A percentile compares a stretch with the other conserved stretches of the same genome.
Evolutionary conservation across 2,797 vertebrate species (phyloP).

Genomic region (Knipowitschia caucasica): DNA sequence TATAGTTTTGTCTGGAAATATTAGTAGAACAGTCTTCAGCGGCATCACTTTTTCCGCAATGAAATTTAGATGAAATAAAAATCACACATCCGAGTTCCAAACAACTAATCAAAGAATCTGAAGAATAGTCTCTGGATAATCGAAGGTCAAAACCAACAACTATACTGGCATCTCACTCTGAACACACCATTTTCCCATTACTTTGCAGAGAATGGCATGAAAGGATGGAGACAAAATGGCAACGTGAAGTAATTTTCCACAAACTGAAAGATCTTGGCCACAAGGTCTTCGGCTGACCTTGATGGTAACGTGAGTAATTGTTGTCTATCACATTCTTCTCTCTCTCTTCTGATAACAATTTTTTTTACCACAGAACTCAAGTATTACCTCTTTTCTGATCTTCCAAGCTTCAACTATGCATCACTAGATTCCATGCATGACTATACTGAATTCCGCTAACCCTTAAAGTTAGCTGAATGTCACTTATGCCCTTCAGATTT

Average conservation of each 20-base stretch:
- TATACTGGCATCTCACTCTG: not conserved
- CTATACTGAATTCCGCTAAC: not conserved
- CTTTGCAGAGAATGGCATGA: not conserved
- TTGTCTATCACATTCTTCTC: not conserved
- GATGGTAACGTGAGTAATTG: not conserved
- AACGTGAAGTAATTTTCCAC: not conserved
- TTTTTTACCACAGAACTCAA: not conserved
- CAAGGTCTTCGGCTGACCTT: not conserved
- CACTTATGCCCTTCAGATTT: not conserved
- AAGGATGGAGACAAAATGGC: not conserved
- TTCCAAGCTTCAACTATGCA: too few species aligned
- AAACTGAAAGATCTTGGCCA: not conserved
- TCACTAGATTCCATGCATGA: not conserved
- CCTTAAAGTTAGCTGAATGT: conserved; percentile 9
- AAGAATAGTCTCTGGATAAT: too few species aligned
- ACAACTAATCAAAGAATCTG: too few species aligned
- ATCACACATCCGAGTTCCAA: too few species aligned
- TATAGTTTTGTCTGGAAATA: too few species aligned
- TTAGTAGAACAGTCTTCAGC: too few species aligned
- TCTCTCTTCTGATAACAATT: not conserved
- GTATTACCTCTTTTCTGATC: too few species aligned
- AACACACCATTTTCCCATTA: not conserved
- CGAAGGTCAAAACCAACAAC: too few species aligned
- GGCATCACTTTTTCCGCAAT: too few species aligned
- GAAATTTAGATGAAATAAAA: too few species aligned